Conservation (phyloP, 2,888 invertebrate genomes). For the Caenorhabditis macrosperma region DNA sequence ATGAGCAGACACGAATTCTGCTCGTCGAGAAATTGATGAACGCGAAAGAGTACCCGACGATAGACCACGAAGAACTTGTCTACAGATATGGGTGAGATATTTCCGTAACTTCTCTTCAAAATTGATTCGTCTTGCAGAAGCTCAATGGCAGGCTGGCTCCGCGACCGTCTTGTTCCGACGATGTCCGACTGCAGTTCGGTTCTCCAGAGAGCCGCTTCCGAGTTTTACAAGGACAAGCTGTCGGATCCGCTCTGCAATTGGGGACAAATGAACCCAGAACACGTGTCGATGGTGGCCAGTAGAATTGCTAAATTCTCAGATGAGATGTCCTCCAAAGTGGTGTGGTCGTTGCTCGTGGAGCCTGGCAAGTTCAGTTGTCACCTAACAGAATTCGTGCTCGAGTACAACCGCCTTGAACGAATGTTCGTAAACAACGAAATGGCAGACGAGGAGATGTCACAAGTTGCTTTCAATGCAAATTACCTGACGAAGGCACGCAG, state of each 20-base stretch:
- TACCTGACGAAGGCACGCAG: conserved; percentile 74
- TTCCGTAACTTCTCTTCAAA: too few relatives aligned
- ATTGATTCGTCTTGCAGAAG: conserved; percentile 61
- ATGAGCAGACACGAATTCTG: conserved; percentile 70
- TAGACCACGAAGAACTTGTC: conserved; percentile 55
- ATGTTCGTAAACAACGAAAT: conserved; percentile 73
- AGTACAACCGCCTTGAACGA: conserved; percentile 73
- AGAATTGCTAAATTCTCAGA: conserved; percentile 64
- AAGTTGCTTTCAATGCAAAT: conserved; percentile 74
- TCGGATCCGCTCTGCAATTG: conserved; percentile 71
- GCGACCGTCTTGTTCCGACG: conserved; percentile 67
- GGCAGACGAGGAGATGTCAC: conserved; percentile 67
- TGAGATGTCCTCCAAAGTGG: conserved; percentile 67
- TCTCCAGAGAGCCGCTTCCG: conserved; percentile 64
- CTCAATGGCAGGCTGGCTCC: conserved; percentile 68
- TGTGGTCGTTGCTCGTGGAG: conserved; percentile 75
- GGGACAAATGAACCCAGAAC: conserved; percentile 63
- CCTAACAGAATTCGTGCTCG: conserved; percentile 72
- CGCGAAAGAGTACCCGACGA: conserved; percentile 43
- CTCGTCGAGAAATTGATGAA: conserved; percentile 66
- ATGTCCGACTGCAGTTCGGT: conserved; percentile 69
- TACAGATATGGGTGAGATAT: conserved; percentile 62
- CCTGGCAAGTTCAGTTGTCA: conserved; percentile 76
- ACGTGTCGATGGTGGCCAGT: conserved; percentile 60
- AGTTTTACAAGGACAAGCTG: conserved; percentile 63